phyloP scores from a whole-genome alignment of 2,888 invertebrate species.

The Mythimna impura region DNA sequence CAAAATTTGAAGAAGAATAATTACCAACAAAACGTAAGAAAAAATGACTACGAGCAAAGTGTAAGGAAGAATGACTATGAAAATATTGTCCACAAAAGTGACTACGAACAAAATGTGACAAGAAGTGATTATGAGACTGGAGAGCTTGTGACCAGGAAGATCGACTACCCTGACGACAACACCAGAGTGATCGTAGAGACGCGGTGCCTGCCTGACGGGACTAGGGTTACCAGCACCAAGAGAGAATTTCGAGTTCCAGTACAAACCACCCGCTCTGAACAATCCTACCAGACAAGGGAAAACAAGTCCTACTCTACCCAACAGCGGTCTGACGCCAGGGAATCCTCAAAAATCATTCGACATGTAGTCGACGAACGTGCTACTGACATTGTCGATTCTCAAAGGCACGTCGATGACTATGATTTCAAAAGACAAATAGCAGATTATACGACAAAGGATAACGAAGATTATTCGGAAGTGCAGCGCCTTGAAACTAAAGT shows the following conservation, averaged over 20 bases:
- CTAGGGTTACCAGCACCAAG: conserved; percentile 92
- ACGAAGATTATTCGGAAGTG: conserved; percentile 64
- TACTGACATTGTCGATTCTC: conserved; percentile 80
- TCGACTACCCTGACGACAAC: conserved; percentile 92
- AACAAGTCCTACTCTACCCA: conserved; percentile 77
- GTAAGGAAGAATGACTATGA: conserved; percentile 36
- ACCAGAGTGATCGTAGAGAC: conserved; percentile 93
- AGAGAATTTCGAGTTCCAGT: conserved; percentile 91
- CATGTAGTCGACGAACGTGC: conserved; percentile 70
- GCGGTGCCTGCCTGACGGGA: conserved; percentile 92
- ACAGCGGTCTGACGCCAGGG: conserved; percentile 73
- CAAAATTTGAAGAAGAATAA: conserved; percentile 69
- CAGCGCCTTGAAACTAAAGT: conserved; percentile 59
- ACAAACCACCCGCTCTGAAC: conserved; percentile 80
- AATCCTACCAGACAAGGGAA: conserved; percentile 78
- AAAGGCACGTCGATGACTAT: conserved; percentile 79
- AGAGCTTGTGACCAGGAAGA: conserved; percentile 89
- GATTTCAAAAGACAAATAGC: conserved; percentile 77
- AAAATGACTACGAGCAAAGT: conserved; percentile 57
- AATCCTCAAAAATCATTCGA: conserved; percentile 74
- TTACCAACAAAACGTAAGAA: conserved; percentile 40
- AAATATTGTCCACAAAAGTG: conserved; percentile 37
- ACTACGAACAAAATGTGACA: conserved; percentile 71
- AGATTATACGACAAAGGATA: conserved; percentile 63
- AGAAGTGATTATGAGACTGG: conserved; percentile 77